Conservation (phyloP, 2,113 vertebrate species). For the Haemorhous mexicanus region DNA sequence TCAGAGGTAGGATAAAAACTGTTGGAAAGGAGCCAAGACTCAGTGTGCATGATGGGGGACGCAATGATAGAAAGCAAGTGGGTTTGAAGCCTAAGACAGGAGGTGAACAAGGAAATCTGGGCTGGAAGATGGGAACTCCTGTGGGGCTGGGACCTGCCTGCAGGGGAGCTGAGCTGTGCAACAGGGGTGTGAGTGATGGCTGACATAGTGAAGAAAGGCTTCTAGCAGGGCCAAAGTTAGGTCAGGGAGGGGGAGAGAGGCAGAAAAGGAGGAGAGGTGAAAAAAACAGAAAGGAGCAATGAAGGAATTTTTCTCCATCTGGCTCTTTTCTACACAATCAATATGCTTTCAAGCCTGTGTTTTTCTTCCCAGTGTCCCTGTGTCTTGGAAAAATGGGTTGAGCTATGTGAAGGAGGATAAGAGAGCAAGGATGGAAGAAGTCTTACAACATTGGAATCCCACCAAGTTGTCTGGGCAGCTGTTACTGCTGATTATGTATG, state of each 20-base stretch:
- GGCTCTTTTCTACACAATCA: neutral
- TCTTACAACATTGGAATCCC: slow-evolving; percentile 26
- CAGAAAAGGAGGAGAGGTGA: neutral
- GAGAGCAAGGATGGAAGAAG: neutral
- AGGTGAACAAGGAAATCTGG: neutral
- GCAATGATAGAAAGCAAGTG: neutral
- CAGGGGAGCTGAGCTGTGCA: neutral
- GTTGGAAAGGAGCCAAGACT: neutral
- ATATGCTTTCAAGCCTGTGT: neutral
- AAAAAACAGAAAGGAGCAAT: neutral
- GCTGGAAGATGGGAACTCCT: neutral
- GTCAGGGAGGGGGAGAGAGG: neutral
- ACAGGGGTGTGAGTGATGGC: neutral
- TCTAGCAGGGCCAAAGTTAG: neutral
- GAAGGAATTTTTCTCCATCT: neutral
- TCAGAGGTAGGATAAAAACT: neutral
- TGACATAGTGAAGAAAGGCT: neutral
- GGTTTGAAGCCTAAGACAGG: neutral
- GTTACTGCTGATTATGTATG: slow-evolving; percentile 53
- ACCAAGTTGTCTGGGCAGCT: slow-evolving; percentile 52
- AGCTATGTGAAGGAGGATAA: slow-evolving; percentile 6
- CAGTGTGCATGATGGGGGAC: neutral
- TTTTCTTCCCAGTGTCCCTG: neutral
- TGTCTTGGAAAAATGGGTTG: neutral
- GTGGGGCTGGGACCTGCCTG: neutral